These are phyloP conservation scores for Albula glossodonta DNA, from an alignment of 2,113 vertebrate species.

Conservation along the genomic window DNA sequence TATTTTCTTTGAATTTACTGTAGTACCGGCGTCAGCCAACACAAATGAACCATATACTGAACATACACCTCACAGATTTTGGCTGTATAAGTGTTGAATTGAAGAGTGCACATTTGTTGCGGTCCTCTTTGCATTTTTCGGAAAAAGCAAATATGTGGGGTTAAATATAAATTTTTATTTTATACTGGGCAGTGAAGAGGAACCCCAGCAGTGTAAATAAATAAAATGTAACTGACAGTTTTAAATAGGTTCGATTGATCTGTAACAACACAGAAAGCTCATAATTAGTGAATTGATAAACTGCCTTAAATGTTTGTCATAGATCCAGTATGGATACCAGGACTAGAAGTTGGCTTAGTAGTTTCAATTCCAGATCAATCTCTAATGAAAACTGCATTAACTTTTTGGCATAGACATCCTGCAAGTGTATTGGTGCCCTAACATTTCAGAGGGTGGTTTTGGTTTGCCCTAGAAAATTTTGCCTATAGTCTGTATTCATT, in stretches of 20 bases:
- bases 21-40: conserved; percentile 50
- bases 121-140: background rate
- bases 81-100: background rate
- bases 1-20: conserved; percentile 59
- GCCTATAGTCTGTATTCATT: too few relatives aligned
- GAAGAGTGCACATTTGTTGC: background rate
- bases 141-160: background rate
- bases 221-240: background rate
- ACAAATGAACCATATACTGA: conserved; percentile 45
- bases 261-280: background rate
- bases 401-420: too few relatives aligned
- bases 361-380: too few relatives aligned
- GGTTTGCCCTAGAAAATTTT: too few relatives aligned
- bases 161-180: background rate
- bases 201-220: background rate
- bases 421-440: too few relatives aligned
- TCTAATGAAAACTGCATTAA: too few relatives aligned
- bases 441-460: too few relatives aligned
- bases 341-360: too few relatives aligned
- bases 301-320: background rate
- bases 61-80: background rate
- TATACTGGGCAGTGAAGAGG: background rate
- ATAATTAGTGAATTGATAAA: background rate
- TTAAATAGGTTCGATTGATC: background rate
- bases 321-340: background rate